These are phyloP conservation scores for Daktulosphaira vitifoliae DNA, from an alignment of 1,140 invertebrate genomes.

Conservation along the genomic window DNA sequence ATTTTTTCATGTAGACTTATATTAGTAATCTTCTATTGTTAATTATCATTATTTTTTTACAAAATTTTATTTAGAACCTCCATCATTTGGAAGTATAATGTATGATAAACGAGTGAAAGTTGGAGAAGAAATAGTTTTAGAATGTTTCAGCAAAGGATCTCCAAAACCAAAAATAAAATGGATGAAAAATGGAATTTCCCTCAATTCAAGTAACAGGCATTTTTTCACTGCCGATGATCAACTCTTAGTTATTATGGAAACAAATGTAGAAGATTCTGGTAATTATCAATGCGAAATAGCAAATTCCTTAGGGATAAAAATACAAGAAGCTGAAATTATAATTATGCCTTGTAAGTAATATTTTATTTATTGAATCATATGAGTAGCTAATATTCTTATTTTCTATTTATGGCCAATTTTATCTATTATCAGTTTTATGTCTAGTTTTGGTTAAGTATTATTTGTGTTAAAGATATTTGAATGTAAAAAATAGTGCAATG, in stretches of 20 bases:
- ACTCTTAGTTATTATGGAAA: conserved; percentile 75
- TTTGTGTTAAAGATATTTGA: too few species aligned
- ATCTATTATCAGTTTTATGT: not conserved
- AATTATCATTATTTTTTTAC: not conserved
- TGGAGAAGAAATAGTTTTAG: conserved; percentile 72
- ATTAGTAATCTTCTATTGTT: not conserved
- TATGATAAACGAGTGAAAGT: conserved; percentile 68
- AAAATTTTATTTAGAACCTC: conserved; percentile 54
- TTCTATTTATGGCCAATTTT: too few species aligned
- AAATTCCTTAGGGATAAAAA: conserved; percentile 65
- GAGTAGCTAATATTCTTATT: not conserved
- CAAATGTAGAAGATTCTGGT: conserved; percentile 65
- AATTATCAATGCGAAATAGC: conserved; percentile 80
- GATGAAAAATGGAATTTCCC: conserved; percentile 71
- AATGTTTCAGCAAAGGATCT: conserved; percentile 77
- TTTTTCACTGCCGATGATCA: conserved; percentile 80
- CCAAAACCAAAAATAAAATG: conserved; percentile 81
- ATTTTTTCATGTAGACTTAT: too few species aligned
- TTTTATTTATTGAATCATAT: not conserved
- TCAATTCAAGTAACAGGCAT: conserved; percentile 57
- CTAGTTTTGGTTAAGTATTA: too few species aligned
- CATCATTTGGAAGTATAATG: conserved; percentile 75
- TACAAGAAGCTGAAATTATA: conserved; percentile 48
- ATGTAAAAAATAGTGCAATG: too few species aligned
- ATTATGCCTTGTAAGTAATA: conserved; percentile 49